Base-by-base conservation (phyloP, 2,113 vertebrate genomes). In the Columba janthina region DNA sequence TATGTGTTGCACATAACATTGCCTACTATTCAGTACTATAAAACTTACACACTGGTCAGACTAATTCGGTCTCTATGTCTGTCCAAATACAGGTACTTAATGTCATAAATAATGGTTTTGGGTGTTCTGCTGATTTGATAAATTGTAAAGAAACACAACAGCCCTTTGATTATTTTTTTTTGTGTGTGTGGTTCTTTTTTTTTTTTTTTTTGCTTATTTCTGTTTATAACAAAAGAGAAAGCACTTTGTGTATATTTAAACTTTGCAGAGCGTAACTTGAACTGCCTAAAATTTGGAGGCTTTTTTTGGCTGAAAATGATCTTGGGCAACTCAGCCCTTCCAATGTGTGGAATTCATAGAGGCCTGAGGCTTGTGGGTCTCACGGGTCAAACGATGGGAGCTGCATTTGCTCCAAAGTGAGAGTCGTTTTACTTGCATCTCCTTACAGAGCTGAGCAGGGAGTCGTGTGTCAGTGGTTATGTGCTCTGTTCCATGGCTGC, bases 401-500 rank as follows among this genome's bases (percentile, higher is more conserved):
- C 31, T 36, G n/a, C 8, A 1, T 70, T 58, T 25, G 24, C n/a
- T 58, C 38, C 40, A 9, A 0, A 29, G 54, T 2, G 8, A n/a
- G 62, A 79, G 15, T 28, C 20, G 0, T 53, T 84, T 73, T 20
- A 10, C 38, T 46, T 46, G 25, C 20, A 19, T 25, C 1, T 0
- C 0, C 0, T 70, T 50, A 38, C 25, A 62, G 80, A 90, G 34
- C 14, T 11, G 22, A 28, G 34, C 32, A 69, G 60, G 32, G 56
- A 5, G n/a, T 17, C 61, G 22, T 1, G 0, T 53, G 31, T 38
- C 0, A 0, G 26, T 66, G 61, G 4, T 64, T 67, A 5, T 18
- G 0, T 18, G 34, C 54, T 44, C 50, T 69, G 36, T 44, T 62
- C 79, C 18, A 3, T 10, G 28, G n/a, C n/a, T 74, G 48, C 2